Percentiles rank a stretch among this genome's conserved stretches.
Evolutionary conservation across 2,888 invertebrate genomes (phyloP).

Genomic region (Seladonia tumulorum): DNA sequence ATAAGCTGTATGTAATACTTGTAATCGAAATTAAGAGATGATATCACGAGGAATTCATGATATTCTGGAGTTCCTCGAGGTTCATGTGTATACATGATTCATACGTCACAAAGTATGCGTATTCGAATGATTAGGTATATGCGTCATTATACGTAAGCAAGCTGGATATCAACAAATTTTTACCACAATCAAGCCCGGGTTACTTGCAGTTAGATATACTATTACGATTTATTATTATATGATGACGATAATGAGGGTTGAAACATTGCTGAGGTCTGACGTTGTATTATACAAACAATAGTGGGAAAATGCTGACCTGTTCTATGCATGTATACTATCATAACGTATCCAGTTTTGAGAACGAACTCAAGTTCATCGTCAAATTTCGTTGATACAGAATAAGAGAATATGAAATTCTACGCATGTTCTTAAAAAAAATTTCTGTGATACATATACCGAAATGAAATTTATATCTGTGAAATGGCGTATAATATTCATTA

Average conservation of each 20-base stretch:
- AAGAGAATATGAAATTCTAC: not conserved
- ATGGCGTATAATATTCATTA: not conserved
- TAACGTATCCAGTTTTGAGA: not conserved
- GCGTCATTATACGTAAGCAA: not conserved
- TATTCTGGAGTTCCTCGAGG: not conserved
- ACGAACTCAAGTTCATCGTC: not conserved
- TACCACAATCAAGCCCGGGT: not conserved
- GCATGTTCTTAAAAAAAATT: not conserved
- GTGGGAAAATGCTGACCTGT: not conserved
- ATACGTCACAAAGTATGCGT: not conserved
- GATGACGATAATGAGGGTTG: not conserved
- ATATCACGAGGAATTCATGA: not conserved
- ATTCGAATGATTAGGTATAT: not conserved
- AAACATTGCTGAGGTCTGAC: not conserved
- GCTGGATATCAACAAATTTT: not conserved
- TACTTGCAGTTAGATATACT: not conserved
- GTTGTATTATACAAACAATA: not conserved
- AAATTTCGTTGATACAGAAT: not conserved
- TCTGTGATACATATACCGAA: not conserved
- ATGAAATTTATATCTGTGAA: not conserved
- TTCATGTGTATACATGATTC: not conserved
- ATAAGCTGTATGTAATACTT: not conserved
- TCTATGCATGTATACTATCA: no score
- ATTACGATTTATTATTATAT: not conserved
- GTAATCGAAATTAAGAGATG: not conserved